Percentiles rank a stretch among this genome's conserved stretches.
Conservation (phyloP, 1,140 invertebrate genomes). For the Muscidifurax raptorellus region DNA sequence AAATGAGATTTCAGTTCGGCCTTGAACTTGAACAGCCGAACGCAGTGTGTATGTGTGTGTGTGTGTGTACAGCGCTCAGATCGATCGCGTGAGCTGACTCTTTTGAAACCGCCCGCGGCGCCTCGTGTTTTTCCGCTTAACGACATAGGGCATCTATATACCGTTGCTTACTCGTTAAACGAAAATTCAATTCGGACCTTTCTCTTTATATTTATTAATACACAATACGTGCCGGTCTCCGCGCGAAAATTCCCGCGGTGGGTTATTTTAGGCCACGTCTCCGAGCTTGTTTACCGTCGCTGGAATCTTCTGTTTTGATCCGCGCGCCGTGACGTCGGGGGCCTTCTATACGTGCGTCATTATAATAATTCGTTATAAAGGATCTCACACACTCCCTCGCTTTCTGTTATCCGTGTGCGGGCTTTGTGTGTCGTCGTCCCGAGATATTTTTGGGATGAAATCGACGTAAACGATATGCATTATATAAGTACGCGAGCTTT, state of each 20-base stretch:
- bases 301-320: constrained; percentile 14
- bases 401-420: no score
- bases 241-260: not conserved
- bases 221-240: not conserved
- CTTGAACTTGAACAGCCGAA: not conserved
- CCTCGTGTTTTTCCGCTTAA: no score
- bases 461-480: no score
- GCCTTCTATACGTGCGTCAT: not conserved
- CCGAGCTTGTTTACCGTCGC: not conserved
- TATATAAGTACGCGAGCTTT: no score
- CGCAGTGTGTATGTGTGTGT: no score
- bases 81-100: not conserved
- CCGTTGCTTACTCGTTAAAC: no score
- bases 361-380: not conserved
- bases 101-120: no score
- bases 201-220: not conserved
- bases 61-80: not conserved
- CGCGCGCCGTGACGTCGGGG: not conserved
- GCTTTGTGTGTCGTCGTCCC: no score
- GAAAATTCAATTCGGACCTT: no score
- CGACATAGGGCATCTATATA: no score
- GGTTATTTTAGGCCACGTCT: not conserved
- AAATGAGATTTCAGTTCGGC: not conserved
- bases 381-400: not conserved
- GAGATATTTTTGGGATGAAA: no score